phyloP scores from a whole-genome alignment of 2,888 invertebrate genomes.

The Rhamnusium bicolor region DNA sequence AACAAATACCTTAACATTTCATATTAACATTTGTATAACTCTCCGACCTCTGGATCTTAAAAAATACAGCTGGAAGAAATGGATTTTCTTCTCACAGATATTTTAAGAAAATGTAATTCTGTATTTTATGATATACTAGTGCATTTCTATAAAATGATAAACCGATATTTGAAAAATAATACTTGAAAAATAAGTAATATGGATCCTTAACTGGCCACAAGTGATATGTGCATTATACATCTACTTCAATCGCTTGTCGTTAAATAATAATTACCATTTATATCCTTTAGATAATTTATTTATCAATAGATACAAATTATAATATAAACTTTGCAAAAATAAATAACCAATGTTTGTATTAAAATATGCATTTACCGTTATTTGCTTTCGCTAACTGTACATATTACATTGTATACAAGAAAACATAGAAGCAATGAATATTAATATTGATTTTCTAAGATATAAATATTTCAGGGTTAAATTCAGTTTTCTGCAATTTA shows the following conservation, averaged over 20 bases:
- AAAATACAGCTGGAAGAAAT: too few species aligned
- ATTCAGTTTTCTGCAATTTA: conserved; percentile 22
- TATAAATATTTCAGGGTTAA: conserved; percentile 29
- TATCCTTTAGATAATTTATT: not conserved
- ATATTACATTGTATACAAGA: conserved; percentile 10
- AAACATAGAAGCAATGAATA: conserved; percentile 21
- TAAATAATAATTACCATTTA: not conserved
- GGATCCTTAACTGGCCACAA: too few species aligned
- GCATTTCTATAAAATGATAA: too few species aligned
- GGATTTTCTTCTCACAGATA: too few species aligned
- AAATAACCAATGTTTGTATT: not conserved
- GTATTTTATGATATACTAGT: too few species aligned
- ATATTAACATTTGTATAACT: too few species aligned
- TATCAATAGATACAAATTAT: not conserved
- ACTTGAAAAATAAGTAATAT: too few species aligned
- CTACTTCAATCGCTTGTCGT: not conserved
- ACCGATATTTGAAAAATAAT: too few species aligned
- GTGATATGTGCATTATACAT: not conserved
- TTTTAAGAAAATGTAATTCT: too few species aligned
- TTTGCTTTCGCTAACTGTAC: conserved; percentile 37
- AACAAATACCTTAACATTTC: too few species aligned
- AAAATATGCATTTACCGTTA: conserved; percentile 39
- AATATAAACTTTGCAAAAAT: not conserved
- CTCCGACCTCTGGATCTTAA: too few species aligned
- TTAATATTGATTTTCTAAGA: conserved; percentile 17